phyloP scores from a whole-genome alignment of 2,113 vertebrate genomes.

The Choloepus hoffmanni region DNA sequence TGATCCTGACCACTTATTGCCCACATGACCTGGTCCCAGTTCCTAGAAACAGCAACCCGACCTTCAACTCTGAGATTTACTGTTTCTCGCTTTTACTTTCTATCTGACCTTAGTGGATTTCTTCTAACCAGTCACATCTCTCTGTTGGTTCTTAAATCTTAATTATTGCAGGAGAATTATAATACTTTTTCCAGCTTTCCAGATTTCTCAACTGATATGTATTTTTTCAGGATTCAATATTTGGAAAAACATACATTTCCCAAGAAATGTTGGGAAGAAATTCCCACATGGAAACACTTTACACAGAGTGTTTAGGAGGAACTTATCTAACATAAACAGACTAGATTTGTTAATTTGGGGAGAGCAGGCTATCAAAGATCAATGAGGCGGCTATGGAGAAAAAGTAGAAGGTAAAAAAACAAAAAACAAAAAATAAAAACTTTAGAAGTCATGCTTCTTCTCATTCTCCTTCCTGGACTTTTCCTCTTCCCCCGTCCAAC shows the following conservation, averaged over 20 bases:
- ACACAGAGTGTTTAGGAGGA: background rate
- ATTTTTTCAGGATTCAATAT: constrained; percentile 10
- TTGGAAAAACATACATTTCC: constrained; percentile 15
- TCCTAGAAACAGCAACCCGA: background rate
- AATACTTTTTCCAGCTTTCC: background rate
- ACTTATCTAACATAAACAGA: background rate
- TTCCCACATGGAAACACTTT: background rate
- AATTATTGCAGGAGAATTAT: constrained; percentile 1
- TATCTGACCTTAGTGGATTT: background rate
- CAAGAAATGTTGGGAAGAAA: background rate
- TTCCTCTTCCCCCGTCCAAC: background rate
- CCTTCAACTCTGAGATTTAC: background rate
- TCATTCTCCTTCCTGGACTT: background rate
- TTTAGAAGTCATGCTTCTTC: background rate
- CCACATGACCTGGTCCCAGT: accelerated
- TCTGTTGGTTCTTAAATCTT: constrained; percentile 27
- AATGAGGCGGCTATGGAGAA: background rate
- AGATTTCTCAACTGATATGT: background rate
- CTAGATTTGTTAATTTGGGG: background rate
- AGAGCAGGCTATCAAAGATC: background rate
- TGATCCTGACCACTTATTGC: background rate
- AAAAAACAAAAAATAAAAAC: background rate
- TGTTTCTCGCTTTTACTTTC: background rate
- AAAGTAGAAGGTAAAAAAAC: background rate
- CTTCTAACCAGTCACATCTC: background rate